Conservation (phyloP, 1,140 invertebrate genomes). For the Bursaphelenchus mucronatus region DNA sequence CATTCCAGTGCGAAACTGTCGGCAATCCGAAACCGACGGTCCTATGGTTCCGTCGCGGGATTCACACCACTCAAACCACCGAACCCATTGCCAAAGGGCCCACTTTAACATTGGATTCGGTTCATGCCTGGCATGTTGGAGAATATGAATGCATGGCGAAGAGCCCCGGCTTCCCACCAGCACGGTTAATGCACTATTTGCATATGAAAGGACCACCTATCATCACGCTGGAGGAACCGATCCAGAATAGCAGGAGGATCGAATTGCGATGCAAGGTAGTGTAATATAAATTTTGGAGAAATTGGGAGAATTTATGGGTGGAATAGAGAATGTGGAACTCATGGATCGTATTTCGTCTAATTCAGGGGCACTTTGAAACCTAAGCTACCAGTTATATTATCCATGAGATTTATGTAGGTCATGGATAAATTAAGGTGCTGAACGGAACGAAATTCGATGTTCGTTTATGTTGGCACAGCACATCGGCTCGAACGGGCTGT, state of each 20-base stretch:
- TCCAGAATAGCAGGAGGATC: slow-evolving; percentile 6
- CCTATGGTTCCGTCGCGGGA: slow-evolving; percentile 35
- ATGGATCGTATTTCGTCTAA: too few relatives aligned
- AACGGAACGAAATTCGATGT: too few relatives aligned
- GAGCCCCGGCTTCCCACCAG: slow-evolving; percentile 37
- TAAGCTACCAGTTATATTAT: too few relatives aligned
- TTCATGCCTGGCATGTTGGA: slow-evolving; percentile 47
- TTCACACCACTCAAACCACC: slow-evolving; percentile 29
- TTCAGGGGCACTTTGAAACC: too few relatives aligned
- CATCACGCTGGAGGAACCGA: slow-evolving; percentile 10
- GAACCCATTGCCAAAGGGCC: slow-evolving; percentile 38
- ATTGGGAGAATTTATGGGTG: background rate
- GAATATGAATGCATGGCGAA: slow-evolving; percentile 44
- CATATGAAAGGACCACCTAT: slow-evolving; percentile 41
- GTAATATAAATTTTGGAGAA: background rate
- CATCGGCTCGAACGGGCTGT: too few relatives aligned
- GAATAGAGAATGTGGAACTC: background rate
- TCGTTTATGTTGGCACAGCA: too few relatives aligned
- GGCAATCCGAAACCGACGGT: slow-evolving; percentile 53
- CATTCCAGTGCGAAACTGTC: slow-evolving; percentile 51
- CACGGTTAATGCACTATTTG: slow-evolving; percentile 41
- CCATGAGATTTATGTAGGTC: too few relatives aligned
- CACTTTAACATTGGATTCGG: slow-evolving; percentile 50
- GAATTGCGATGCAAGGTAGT: slow-evolving; percentile 8
- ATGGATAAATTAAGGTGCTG: too few relatives aligned